Base-by-base conservation (phyloP, 2,113 vertebrate genomes). In the Acrocephalus arundinaceus region DNA sequence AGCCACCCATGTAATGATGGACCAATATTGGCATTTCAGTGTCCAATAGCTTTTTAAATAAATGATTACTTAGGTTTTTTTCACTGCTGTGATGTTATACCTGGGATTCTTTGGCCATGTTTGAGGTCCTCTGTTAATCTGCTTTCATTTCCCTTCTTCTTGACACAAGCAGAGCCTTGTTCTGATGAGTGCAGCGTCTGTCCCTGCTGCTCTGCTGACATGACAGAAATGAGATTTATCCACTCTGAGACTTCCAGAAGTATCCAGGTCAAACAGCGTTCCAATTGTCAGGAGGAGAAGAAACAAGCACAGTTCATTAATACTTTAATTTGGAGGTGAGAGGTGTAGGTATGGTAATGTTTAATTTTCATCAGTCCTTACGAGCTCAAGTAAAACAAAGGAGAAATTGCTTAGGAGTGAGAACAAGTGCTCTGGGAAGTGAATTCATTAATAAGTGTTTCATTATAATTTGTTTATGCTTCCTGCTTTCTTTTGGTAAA, bases 201-300 rank as follows among this genome's bases (percentile, higher is more conserved):
- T 43, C 41, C 39, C 65, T 54, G 77, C 84, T 77, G 62, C 90
- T 88, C 54, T 73, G 91, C 87, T 96, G 81, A 79, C 19, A 1
- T 9, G 72, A 46, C 91, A 95, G 89, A 94, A 93, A 93, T 46
- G 70, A 89, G 77, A 91, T 94, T 91, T 94, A 85, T 65, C 81
- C 71, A 52, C 58, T n/a, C 80, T 7, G 23, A 57, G 85, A 17
- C 35, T 72, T 85, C 74, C 55, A 86, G 75, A 63, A 96, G 57
- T n/a, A 71, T 33, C 75, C 63, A 62, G 79, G 82, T 90, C 75
- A 86, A 78, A 55, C 35, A 48, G 39, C 5, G n/a, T 37, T 62
- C 19, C 52, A 63, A n/a, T 66, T 76, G 49, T 88, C 52, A 28
- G 13, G 49, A 82, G 65, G 24, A 39, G 48, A 55, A 33, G 35